These are phyloP conservation scores for Nomada lathburiana DNA, from an alignment of 2,888 invertebrate genomes.

Conservation along the genomic window DNA sequence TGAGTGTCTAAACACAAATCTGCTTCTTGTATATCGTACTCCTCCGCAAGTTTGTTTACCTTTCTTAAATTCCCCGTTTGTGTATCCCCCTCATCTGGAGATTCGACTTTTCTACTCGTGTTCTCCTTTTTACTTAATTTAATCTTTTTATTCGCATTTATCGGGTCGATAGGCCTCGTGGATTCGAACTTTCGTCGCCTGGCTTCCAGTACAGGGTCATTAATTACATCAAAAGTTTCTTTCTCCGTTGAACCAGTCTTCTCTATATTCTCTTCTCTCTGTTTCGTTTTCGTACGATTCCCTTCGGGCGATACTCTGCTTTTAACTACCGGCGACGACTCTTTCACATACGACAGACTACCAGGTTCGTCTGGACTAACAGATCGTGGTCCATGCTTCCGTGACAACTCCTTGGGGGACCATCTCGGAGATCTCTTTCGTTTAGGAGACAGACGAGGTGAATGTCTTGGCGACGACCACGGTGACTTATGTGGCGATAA, in stretches of 20 bases:
- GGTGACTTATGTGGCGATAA: slow-evolving; percentile 73
- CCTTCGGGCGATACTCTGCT: slow-evolving; percentile 62
- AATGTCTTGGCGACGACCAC: slow-evolving; percentile 74
- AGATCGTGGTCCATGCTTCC: slow-evolving; percentile 70
- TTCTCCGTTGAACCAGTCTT: slow-evolving; percentile 50
- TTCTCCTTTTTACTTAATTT: slow-evolving; percentile 76
- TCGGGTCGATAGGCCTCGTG: slow-evolving; percentile 83
- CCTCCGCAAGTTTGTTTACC: slow-evolving; percentile 58
- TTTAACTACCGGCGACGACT: slow-evolving; percentile 60
- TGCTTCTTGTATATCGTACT: slow-evolving; percentile 55
- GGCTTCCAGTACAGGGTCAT: slow-evolving; percentile 85
- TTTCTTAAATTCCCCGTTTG: slow-evolving; percentile 36
- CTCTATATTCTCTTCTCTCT: slow-evolving; percentile 64
- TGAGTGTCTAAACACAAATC: slow-evolving; percentile 67
- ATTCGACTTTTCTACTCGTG: slow-evolving; percentile 58
- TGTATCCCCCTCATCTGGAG: slow-evolving; percentile 43
- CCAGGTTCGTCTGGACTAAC: slow-evolving; percentile 66
- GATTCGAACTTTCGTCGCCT: slow-evolving; percentile 86
- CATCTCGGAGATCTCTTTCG: slow-evolving; percentile 73
- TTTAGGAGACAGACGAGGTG: slow-evolving; percentile 75
- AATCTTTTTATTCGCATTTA: slow-evolving; percentile 85
- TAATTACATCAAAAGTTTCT: slow-evolving; percentile 63
- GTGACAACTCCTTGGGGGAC: slow-evolving; percentile 76
- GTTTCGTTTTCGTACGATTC: slow-evolving; percentile 49
- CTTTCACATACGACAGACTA: slow-evolving; percentile 58